phyloP scores from a whole-genome alignment of 2,797 vertebrate species.

The Eupleurogrammus muticus region DNA sequence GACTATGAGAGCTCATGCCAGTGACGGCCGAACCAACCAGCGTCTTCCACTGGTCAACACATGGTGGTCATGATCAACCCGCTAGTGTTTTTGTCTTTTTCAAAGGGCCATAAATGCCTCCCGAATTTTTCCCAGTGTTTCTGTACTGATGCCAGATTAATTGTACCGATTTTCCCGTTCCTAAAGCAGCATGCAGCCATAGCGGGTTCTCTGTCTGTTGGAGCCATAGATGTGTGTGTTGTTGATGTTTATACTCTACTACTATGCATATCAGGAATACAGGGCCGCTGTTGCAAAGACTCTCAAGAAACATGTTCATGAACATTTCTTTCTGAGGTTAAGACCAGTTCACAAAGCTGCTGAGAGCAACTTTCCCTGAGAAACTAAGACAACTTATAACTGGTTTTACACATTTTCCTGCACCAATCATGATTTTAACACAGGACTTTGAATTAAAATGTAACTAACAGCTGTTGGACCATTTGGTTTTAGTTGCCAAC shows the following conservation, averaged over 20 bases:
- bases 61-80: slow-evolving; percentile 20
- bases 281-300: slow-evolving; percentile 2
- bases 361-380: background rate
- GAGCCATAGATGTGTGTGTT: slow-evolving; percentile 11
- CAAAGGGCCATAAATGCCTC: slow-evolving; percentile 27
- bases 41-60: slow-evolving; percentile 18
- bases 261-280: slow-evolving; percentile 6
- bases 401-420: too few species aligned
- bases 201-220: slow-evolving; percentile 7
- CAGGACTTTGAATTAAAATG: too few species aligned
- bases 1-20: slow-evolving; percentile 31
- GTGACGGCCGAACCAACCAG: slow-evolving; percentile 11
- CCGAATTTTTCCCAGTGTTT: slow-evolving; percentile 25
- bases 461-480: too few species aligned
- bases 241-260: slow-evolving; percentile 3
- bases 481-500: too few species aligned
- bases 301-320: slow-evolving; percentile 13
- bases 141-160: slow-evolving; percentile 31
- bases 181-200: slow-evolving; percentile 17
- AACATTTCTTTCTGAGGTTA: slow-evolving; percentile 1
- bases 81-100: slow-evolving; percentile 27
- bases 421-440: background rate
- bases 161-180: slow-evolving; percentile 42
- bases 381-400: background rate
- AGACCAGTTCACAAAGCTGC: slow-evolving; percentile 1